These are phyloP conservation scores for Ceraclea dissimilis DNA, from an alignment of 2,888 invertebrate genomes.

Conservation along the genomic window DNA sequence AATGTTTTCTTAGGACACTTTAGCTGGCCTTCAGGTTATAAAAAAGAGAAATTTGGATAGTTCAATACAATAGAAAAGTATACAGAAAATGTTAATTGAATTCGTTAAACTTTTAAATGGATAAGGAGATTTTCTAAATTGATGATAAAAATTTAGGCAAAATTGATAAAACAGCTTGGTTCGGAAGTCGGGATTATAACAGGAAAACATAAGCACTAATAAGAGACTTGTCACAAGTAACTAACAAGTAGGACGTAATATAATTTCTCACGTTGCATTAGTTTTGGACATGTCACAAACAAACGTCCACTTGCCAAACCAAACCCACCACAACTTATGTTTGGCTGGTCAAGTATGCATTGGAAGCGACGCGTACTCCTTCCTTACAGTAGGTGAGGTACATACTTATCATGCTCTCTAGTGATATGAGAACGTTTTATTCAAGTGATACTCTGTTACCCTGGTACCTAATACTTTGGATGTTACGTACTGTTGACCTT, in stretches of 20 bases:
- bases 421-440: background rate
- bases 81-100: background rate
- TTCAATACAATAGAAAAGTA: background rate
- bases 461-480: background rate
- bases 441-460: background rate
- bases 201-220: too few relatives aligned
- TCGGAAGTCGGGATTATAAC: too few relatives aligned
- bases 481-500: background rate
- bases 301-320: constrained; percentile 1
- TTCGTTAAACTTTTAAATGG: background rate
- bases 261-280: background rate
- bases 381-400: background rate
- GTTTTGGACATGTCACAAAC: background rate
- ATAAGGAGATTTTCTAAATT: background rate
- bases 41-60: too few relatives aligned
- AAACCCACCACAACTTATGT: constrained; percentile 2
- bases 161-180: too few relatives aligned
- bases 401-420: background rate
- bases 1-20: too few relatives aligned
- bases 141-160: background rate
- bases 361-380: background rate
- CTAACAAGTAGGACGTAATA: too few relatives aligned
- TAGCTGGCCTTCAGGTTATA: background rate
- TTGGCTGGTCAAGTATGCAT: background rate
- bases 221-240: too few relatives aligned